Conservation (phyloP, 2,113 vertebrate genomes). For the Nothocercus nigrocapillus region DNA sequence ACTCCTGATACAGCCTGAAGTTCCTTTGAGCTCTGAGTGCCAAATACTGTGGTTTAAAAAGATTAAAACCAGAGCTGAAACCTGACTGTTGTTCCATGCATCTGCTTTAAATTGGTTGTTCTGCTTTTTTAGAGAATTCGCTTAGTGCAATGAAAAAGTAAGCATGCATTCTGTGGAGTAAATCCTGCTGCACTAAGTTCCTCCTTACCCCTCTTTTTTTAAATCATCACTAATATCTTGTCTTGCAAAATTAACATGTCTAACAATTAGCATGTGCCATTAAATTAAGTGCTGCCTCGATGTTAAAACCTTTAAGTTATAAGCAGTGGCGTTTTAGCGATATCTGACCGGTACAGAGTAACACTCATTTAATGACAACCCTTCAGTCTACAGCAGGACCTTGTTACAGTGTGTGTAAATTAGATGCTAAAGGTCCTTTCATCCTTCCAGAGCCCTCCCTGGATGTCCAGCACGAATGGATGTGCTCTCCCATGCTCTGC, state of each 20-base stretch:
- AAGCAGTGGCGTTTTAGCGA: neutral
- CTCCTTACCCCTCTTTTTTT: conserved; percentile 2
- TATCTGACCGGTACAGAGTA: neutral
- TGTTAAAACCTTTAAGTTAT: neutral
- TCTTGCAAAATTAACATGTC: neutral
- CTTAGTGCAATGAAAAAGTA: conserved; percentile 13
- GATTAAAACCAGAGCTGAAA: conserved; percentile 67
- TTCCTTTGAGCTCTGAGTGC: conserved; percentile 51
- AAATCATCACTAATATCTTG: neutral
- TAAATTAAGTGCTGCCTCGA: neutral
- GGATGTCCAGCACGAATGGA: neutral
- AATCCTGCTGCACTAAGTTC: neutral
- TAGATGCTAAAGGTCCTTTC: neutral
- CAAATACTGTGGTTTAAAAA: conserved; percentile 30
- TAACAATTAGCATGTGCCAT: neutral
- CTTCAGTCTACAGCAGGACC: neutral
- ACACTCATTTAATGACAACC: neutral
- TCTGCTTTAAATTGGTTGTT: conserved; percentile 68
- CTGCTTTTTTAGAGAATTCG: conserved; percentile 60
- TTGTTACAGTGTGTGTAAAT: neutral
- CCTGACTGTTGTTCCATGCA: conserved; percentile 26
- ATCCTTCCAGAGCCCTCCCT: neutral
- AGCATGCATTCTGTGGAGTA: conserved; percentile 13
- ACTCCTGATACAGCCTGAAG: conserved; percentile 19
- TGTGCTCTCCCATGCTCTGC: fast-evolving